phyloP scores from a whole-genome alignment of 2,797 vertebrate species.

The Sebastes taczanowskii region DNA sequence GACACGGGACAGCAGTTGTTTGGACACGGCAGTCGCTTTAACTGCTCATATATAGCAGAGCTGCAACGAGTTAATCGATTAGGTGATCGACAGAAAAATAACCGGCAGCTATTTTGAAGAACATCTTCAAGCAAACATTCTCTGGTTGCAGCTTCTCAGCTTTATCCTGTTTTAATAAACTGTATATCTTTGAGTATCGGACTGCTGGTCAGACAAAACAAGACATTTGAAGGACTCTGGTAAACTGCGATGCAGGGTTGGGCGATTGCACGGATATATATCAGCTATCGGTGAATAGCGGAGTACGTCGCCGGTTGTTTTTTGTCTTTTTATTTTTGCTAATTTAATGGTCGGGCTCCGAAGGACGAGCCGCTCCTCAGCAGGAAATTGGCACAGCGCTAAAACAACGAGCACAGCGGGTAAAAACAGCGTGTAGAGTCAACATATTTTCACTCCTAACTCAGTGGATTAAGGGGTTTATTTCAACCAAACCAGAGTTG shows the following conservation, averaged over 20 bases:
- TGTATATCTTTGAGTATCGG: background rate
- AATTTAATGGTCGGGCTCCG: background rate
- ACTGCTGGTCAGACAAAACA: background rate
- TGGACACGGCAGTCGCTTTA: background rate
- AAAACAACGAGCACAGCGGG: background rate
- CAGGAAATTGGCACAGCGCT: too few relatives aligned
- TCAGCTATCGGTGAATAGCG: background rate
- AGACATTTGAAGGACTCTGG: background rate
- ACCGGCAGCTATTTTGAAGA: background rate
- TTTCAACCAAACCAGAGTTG: background rate
- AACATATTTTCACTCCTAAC: background rate
- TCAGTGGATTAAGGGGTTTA: background rate
- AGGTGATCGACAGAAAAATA: background rate
- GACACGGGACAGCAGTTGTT: background rate
- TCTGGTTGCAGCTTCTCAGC: background rate
- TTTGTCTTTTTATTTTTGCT: background rate
- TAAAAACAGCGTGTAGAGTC: background rate
- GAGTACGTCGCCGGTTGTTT: background rate
- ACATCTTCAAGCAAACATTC: background rate
- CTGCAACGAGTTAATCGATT: background rate
- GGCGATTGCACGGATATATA: background rate
- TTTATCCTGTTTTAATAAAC: background rate
- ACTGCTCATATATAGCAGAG: background rate
- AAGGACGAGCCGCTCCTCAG: background rate
- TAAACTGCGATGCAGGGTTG: background rate